These are phyloP conservation scores for Thryonomys swinderianus DNA, from an alignment of 2,113 vertebrate genomes.

Conservation along the genomic window DNA sequence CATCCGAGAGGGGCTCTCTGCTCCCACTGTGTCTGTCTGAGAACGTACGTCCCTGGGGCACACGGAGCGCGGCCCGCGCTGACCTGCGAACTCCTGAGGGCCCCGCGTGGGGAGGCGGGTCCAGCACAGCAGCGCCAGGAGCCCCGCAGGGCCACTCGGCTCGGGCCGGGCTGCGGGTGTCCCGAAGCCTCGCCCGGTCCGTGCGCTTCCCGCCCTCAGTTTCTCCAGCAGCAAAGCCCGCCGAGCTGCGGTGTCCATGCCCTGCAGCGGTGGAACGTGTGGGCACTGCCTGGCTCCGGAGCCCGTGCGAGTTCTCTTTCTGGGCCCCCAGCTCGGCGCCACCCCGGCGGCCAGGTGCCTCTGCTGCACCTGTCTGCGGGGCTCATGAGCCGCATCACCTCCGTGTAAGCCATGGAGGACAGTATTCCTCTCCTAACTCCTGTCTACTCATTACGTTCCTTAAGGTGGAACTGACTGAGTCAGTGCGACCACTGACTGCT, in stretches of 20 bases:
- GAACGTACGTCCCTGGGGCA: neutral
- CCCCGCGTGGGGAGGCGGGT: rapidly evolving
- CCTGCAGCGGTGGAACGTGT: rapidly evolving
- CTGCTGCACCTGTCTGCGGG: neutral
- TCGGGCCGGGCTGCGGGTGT: neutral
- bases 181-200: rapidly evolving
- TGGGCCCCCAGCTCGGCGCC: rapidly evolving
- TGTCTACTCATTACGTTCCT: too few relatives aligned
- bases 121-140: neutral
- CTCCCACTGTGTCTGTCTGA: neutral
- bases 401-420: neutral
- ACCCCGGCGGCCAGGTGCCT: rapidly evolving
- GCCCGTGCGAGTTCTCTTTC: rapidly evolving
- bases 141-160: neutral
- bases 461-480: neutral
- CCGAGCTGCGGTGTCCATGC: neutral
- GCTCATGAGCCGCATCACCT: neutral
- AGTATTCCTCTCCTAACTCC: neutral
- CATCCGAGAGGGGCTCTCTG: rapidly evolving
- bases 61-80: neutral
- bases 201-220: neutral
- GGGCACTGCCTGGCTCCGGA: rapidly evolving
- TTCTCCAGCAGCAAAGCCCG: neutral
- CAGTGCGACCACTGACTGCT: neutral
- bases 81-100: neutral